These are phyloP conservation scores for Allenopithecus nigroviridis DNA, from an alignment of 2,797 vertebrate species.

Conservation along the genomic window DNA sequence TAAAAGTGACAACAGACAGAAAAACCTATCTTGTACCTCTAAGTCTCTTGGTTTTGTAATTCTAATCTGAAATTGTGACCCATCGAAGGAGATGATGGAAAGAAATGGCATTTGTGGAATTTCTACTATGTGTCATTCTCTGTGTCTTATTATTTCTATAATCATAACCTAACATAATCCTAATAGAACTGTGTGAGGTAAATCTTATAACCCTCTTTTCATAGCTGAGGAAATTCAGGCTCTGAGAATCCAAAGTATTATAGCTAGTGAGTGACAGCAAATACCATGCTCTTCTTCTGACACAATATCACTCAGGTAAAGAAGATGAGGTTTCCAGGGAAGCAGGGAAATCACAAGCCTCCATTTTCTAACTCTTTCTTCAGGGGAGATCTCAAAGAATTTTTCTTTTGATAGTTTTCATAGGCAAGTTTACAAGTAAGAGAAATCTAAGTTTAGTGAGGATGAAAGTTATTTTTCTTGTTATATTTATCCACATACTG, in stretches of 20 bases:
- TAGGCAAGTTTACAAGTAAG: background rate
- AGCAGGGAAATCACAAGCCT: background rate
- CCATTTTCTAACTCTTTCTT: background rate
- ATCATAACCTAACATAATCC: background rate
- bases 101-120: conserved; percentile 8
- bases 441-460: background rate
- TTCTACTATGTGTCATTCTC: background rate
- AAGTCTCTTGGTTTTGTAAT: background rate
- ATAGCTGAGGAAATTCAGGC: background rate
- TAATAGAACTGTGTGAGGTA: background rate
- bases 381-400: background rate
- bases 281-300: background rate
- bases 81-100: background rate
- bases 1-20: background rate
- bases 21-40: background rate
- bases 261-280: background rate
- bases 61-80: background rate
- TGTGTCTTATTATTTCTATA: background rate
- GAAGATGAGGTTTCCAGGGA: background rate
- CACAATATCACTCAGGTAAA: background rate
- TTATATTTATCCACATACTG: background rate
- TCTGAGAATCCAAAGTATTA: background rate
- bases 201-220: background rate
- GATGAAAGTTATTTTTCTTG: background rate
- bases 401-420: conserved; percentile 1